These are phyloP conservation scores for Cotesia vestalis DNA, from an alignment of 1,140 invertebrate species.

Conservation along the genomic window DNA sequence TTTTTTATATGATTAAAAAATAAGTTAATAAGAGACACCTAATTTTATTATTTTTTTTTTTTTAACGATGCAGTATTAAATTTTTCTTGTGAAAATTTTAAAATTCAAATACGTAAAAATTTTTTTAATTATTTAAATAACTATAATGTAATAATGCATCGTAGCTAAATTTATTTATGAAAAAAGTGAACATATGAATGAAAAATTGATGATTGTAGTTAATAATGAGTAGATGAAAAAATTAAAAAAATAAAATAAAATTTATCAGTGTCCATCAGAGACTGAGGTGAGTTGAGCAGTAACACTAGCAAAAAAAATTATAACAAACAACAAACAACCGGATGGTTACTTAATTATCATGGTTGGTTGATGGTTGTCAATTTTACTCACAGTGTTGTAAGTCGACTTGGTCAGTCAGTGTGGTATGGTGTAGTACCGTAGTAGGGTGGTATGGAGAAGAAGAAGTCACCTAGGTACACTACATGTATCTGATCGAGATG, in stretches of 20 bases:
- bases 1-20: neutral
- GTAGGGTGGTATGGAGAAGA: conserved; percentile 48
- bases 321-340: conserved; percentile 12
- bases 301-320: conserved; percentile 15
- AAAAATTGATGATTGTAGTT: neutral
- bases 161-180: neutral
- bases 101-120: too few relatives aligned
- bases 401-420: conserved; percentile 61
- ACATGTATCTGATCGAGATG: conserved; percentile 62
- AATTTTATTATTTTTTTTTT: neutral
- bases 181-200: neutral
- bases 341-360: conserved; percentile 18
- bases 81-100: too few relatives aligned
- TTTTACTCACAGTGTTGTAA: conserved; percentile 63
- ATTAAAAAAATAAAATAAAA: neutral
- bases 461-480: conserved; percentile 63
- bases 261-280: conserved; percentile 39
- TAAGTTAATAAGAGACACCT: conserved; percentile 3
- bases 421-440: conserved; percentile 53
- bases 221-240: conserved; percentile 2
- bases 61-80: conserved; percentile 24
- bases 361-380: conserved; percentile 44
- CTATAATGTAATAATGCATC: conserved; percentile 10
- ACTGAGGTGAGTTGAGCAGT: conserved; percentile 48
- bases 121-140: neutral